Conservation (phyloP, 2,113 vertebrate species). For the Bujurquina vittata region DNA sequence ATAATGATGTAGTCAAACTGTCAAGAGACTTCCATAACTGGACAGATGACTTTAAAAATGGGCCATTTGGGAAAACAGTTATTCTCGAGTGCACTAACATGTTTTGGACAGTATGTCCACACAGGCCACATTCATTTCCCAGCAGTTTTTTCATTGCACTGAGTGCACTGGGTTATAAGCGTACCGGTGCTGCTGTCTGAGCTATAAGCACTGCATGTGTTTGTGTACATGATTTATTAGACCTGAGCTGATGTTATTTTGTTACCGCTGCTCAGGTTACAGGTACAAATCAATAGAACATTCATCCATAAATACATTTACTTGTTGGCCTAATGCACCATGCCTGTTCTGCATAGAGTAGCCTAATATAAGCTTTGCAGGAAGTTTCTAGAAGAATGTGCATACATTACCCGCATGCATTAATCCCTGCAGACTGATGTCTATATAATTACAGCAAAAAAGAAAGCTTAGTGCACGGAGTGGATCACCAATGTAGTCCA, state of each 20-base stretch:
- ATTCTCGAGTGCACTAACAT: constrained; percentile 23
- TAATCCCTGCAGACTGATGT: constrained; percentile 13
- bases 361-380: constrained; percentile 5
- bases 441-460: background rate
- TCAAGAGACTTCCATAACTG: constrained; percentile 53
- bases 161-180: background rate
- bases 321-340: constrained; percentile 40
- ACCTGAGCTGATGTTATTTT: constrained; percentile 58
- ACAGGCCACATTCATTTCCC: background rate
- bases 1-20: constrained; percentile 62
- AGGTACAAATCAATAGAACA: constrained; percentile 75
- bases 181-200: background rate
- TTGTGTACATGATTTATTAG: constrained; percentile 43
- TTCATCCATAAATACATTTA: constrained; percentile 62
- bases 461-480: background rate
- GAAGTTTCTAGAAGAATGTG: constrained; percentile 10
- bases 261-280: constrained; percentile 69
- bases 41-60: constrained; percentile 46
- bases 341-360: background rate
- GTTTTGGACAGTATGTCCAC: constrained; percentile 42
- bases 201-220: constrained; percentile 16
- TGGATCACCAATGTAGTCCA: background rate
- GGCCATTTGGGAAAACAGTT: constrained; percentile 51
- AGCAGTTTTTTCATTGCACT: background rate
- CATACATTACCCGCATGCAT: constrained; percentile 22